Percentiles rank a stretch among this genome's conserved stretches.
Evolutionary conservation across 2,113 vertebrate species (phyloP).

Genomic region (Epinephelus cyanopodus): DNA sequence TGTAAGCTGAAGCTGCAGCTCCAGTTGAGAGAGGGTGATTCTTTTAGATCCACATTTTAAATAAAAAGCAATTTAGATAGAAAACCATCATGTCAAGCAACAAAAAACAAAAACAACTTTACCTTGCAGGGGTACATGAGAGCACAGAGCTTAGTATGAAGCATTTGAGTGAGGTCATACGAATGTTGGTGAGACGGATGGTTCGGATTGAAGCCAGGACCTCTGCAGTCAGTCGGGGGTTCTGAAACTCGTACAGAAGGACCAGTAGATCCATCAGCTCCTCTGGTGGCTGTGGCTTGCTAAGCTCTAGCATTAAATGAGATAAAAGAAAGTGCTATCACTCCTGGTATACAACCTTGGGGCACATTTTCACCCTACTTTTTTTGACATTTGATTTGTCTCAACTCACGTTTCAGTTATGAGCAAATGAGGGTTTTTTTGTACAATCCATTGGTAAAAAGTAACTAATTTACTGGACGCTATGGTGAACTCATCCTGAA

Average conservation of each 20-base stretch:
- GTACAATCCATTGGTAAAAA: background rate
- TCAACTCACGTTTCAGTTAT: background rate
- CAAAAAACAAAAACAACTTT: conserved; percentile 36
- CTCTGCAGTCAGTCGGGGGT: conserved; percentile 90
- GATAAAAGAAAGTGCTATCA: background rate
- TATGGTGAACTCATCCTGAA: background rate
- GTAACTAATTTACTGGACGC: background rate
- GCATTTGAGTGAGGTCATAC: conserved; percentile 95
- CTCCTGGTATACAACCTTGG: background rate
- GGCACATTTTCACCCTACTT: background rate
- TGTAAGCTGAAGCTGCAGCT: too few relatives aligned
- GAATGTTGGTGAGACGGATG: conserved; percentile 87
- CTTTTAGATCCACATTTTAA: background rate
- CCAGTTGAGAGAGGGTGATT: background rate
- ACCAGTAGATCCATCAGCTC: conserved; percentile 96
- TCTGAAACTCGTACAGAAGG: conserved; percentile 97
- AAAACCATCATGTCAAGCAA: too few relatives aligned
- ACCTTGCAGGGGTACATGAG: conserved; percentile 82
- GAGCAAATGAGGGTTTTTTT: background rate
- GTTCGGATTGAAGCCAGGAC: conserved; percentile 87
- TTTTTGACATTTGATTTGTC: background rate
- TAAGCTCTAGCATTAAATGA: conserved; percentile 75
- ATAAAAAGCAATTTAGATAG: background rate
- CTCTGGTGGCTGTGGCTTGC: conserved; percentile 87
- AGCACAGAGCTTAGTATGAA: conserved; percentile 90